Evolutionary conservation across 2,113 vertebrate species (phyloP), one percentile per base, ranked within the genome.

Genomic region (Penelope pileata): DNA sequence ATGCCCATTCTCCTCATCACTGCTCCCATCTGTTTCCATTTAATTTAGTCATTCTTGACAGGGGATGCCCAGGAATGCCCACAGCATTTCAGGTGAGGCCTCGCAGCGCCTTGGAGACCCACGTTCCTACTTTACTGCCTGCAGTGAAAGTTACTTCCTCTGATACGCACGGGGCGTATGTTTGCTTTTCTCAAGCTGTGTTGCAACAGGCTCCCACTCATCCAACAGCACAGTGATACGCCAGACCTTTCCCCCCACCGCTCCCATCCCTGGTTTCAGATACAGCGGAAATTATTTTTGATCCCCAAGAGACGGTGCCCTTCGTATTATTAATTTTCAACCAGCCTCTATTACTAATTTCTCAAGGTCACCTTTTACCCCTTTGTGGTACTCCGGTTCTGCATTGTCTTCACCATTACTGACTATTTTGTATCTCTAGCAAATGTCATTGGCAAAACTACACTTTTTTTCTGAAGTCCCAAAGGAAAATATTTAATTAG

Each of bases 401-500:
- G 76, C 43, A 7, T 22, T 67, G 8, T 38, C 60, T 58, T 88
- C 45, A 50, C 42, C 32, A 1, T 54, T 85, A 58, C 22, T 76
- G n/a, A 21, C 19, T 83, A 17, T 24, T 50, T 51, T 42, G 22
- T 59, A 45, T 67, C 54, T 73, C 30, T 50, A 88, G 83, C n/a
- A 91, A 92, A 95, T 34, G 16, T 27, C 54, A 34, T 7, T 59
- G 60, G 23, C 59, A 83, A 82, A 70, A 89, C n/a, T 42, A 19
- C 9, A 58, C 18, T 78, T 54, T 47, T 80, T 84, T 68, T 10
- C 36, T 86, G 73, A 84, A 74, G 16, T 47, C 80, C 38, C 80
- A 89, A 47, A 81, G 64, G 86, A 83, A 92, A 89, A 70, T 30
- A 59, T 70, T 83, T 83, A 62, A 86, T 88, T 83, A 92, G 56